phyloP scores from a whole-genome alignment of 2,113 vertebrate species.

The Otus sunia region DNA sequence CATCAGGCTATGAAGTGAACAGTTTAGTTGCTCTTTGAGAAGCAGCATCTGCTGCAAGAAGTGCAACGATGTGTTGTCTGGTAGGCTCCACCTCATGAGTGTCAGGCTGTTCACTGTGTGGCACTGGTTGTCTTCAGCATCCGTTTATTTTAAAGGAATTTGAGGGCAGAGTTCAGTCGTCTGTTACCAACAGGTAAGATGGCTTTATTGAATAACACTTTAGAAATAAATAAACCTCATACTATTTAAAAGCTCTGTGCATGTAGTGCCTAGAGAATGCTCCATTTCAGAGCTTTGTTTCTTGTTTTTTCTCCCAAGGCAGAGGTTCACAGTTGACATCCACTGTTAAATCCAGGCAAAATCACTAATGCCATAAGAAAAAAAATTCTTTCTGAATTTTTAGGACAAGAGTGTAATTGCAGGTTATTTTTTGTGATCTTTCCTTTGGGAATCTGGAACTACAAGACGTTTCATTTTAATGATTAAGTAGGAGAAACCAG shows the following conservation, averaged over 20 bases:
- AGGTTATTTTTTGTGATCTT: neutral
- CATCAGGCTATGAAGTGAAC: neutral
- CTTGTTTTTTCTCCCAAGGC: neutral
- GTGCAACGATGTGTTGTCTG: neutral
- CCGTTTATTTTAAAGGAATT: neutral
- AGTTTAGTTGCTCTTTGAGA: neutral
- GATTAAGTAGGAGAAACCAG: neutral
- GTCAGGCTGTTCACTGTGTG: neutral
- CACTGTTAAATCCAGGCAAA: neutral
- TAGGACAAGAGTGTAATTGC: neutral
- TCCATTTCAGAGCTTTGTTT: neutral
- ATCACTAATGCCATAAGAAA: neutral
- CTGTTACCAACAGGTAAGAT: neutral
- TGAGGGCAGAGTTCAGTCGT: neutral
- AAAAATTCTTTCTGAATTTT: neutral
- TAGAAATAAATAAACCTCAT: neutral
- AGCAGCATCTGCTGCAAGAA: neutral
- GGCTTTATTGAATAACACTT: neutral
- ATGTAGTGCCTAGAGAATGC: neutral
- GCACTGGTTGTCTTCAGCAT: neutral
- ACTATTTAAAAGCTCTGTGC: neutral
- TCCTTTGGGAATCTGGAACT: neutral
- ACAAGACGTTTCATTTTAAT: fast-evolving
- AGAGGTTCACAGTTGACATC: neutral
- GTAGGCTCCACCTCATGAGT: neutral